A percentile compares a stretch with the other conserved stretches of the same genome.
These are phyloP conservation scores for Artibeus lituratus DNA, from an alignment of 2,797 vertebrate species.

Conservation along the genomic window DNA sequence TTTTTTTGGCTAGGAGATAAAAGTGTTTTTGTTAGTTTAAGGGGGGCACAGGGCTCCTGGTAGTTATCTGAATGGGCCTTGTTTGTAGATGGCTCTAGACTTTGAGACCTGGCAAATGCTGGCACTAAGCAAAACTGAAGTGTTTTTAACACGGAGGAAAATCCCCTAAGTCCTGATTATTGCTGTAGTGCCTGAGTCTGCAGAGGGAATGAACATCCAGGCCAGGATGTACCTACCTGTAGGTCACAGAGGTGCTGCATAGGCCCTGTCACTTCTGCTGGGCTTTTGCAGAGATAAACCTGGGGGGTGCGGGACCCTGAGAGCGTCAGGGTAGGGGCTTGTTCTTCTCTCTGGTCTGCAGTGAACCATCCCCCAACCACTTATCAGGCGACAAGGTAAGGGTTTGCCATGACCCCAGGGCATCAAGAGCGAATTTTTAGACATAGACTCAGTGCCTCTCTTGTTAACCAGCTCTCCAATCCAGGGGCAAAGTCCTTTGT, in stretches of 20 bases:
- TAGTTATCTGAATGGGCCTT: constrained; percentile 13
- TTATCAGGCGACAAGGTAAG: neutral
- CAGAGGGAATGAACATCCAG: neutral
- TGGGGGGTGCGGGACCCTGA: neutral
- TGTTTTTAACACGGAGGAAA: constrained; percentile 72
- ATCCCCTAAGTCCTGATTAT: neutral
- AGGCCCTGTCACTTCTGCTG: neutral
- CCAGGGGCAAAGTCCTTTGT: neutral
- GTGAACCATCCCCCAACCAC: neutral
- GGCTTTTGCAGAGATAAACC: constrained; percentile 15
- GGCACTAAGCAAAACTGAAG: constrained; percentile 65
- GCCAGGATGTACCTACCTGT: neutral
- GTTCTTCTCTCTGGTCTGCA: neutral
- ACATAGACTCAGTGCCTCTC: neutral
- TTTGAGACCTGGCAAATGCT: constrained; percentile 53
- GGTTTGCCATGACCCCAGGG: neutral
- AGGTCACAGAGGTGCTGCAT: neutral
- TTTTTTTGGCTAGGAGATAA: constrained; percentile 51
- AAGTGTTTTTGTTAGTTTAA: constrained; percentile 69
- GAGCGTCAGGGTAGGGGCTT: neutral
- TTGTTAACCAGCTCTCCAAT: neutral
- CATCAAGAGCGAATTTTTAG: neutral
- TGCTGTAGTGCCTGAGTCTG: neutral
- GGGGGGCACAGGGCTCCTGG: neutral
- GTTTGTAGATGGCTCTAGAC: constrained; percentile 54